phyloP scores from a whole-genome alignment of 2,113 vertebrate genomes.

The Cyphomyrus plagiostoma region DNA sequence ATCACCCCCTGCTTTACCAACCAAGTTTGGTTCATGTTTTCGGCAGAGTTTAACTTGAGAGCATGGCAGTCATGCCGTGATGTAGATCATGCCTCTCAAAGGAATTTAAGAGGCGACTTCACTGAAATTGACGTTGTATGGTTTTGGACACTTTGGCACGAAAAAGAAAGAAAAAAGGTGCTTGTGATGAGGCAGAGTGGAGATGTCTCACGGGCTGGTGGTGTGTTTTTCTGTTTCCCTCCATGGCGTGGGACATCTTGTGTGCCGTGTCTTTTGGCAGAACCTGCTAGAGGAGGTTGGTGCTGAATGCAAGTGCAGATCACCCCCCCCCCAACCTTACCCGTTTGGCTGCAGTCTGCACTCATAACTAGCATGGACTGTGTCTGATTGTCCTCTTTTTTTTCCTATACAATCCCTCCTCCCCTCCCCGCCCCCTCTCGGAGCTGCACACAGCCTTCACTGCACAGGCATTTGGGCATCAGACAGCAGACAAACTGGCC shows the following conservation, averaged over 20 bases:
- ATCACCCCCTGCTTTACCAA: background rate
- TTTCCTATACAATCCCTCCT: background rate
- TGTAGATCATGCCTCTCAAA: background rate
- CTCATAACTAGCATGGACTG: slow-evolving; percentile 32
- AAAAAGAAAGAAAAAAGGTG: background rate
- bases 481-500: background rate
- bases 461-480: background rate
- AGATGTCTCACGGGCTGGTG: slow-evolving; percentile 25
- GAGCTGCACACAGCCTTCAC: slow-evolving; percentile 7
- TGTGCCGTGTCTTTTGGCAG: slow-evolving; percentile 62
- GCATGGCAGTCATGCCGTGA: background rate
- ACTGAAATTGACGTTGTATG: background rate
- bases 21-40: background rate
- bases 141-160: background rate
- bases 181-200: slow-evolving; percentile 17
- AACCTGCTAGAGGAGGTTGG: slow-evolving; percentile 72
- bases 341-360: slow-evolving; percentile 23
- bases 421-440: background rate
- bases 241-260: slow-evolving; percentile 56
- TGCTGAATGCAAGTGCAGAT: slow-evolving; percentile 50
- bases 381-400: slow-evolving; percentile 6
- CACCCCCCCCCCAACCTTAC: slow-evolving; percentile 27
- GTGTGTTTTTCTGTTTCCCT: slow-evolving; percentile 43
- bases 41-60: background rate
- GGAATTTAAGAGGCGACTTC: background rate